Conservation (phyloP, 37 sponge, comb jelly and placozoan species). For the Aplysina aerophoba region DNA sequence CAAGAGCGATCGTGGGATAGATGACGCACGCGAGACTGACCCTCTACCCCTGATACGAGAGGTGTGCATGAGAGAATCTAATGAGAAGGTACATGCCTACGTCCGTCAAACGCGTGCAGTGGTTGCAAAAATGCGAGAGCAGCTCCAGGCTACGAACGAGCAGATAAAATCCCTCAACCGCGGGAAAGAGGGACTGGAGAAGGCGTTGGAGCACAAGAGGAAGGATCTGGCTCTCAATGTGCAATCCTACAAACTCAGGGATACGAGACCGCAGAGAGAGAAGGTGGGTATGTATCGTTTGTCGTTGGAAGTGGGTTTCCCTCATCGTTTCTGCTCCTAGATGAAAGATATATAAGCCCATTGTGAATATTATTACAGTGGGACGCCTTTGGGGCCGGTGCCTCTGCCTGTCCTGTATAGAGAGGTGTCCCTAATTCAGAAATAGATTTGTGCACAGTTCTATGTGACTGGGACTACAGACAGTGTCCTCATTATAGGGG, state of each 20-base stretch:
- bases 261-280: slow-evolving; percentile 62
- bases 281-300: slow-evolving; percentile 34
- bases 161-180: slow-evolving; percentile 67
- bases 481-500: too few relatives aligned
- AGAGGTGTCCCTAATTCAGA: too few relatives aligned
- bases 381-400: too few relatives aligned
- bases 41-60: slow-evolving; percentile 65
- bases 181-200: slow-evolving; percentile 68
- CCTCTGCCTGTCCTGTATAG: too few relatives aligned
- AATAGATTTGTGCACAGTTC: too few relatives aligned
- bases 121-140: slow-evolving; percentile 47
- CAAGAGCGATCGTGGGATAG: slow-evolving; percentile 23
- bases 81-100: slow-evolving; percentile 58
- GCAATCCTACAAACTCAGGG: slow-evolving; percentile 44
- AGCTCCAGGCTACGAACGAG: slow-evolving; percentile 51
- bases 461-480: too few relatives aligned
- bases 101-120: slow-evolving; percentile 54
- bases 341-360: too few relatives aligned
- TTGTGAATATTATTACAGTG: too few relatives aligned
- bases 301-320: background rate
- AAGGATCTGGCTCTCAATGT: slow-evolving; percentile 66
- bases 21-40: slow-evolving; percentile 27
- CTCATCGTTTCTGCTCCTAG: background rate
- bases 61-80: slow-evolving; percentile 59
- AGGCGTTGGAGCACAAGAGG: slow-evolving; percentile 72